phyloP scores from a whole-genome alignment of 2,797 vertebrate species.

The Phoebastria nigripes region DNA sequence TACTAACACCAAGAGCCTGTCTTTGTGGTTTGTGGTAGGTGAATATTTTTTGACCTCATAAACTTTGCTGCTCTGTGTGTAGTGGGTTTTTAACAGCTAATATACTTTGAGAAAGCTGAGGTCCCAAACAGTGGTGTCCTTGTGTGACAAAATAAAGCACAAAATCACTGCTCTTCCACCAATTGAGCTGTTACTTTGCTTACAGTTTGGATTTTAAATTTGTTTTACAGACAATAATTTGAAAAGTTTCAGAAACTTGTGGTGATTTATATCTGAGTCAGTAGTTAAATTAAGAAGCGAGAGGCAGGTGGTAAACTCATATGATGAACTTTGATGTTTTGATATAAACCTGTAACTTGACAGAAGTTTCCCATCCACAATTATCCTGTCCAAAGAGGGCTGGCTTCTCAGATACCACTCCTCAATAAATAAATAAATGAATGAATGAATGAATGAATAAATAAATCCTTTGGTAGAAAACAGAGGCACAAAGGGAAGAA shows the following conservation, averaged over 20 bases:
- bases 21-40: slow-evolving; percentile 79
- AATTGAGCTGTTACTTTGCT: neutral
- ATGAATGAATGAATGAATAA: neutral
- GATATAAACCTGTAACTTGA: neutral
- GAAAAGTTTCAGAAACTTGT: neutral
- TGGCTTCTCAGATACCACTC: neutral
- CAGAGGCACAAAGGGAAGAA: neutral
- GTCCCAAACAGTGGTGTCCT: neutral
- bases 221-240: neutral
- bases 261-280: neutral
- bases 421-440: neutral
- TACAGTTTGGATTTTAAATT: neutral
- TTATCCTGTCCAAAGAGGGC: neutral
- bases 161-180: neutral
- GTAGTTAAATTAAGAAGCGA: neutral
- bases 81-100: slow-evolving; percentile 74
- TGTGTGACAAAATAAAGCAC: neutral
- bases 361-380: neutral
- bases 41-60: slow-evolving; percentile 73
- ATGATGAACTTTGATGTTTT: neutral
- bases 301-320: neutral
- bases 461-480: neutral
- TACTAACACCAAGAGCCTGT: slow-evolving; percentile 46
- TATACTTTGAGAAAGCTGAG: neutral
- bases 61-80: neutral